Conservation (phyloP, 92 coral and sea anemone species). For the Palythoa grandis region DNA sequence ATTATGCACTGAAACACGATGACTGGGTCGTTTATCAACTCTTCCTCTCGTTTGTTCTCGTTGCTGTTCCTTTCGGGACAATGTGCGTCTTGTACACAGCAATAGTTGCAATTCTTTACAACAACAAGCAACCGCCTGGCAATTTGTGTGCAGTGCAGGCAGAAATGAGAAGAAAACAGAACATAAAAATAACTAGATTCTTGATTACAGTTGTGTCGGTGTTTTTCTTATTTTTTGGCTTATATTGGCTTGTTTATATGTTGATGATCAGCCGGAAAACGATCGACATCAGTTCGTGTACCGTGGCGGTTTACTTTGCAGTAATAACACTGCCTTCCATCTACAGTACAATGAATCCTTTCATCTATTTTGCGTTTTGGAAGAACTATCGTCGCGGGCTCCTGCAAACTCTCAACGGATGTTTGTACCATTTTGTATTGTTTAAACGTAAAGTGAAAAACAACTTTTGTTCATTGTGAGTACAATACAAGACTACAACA, state of each 20-base stretch:
- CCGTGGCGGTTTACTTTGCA: neutral
- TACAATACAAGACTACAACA: too few species aligned
- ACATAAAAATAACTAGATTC: conserved; percentile 9
- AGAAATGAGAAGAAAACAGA: conserved; percentile 22
- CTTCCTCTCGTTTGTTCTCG: neutral
- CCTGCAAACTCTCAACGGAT: neutral
- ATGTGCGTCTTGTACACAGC: conserved; percentile 26
- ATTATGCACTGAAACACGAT: neutral
- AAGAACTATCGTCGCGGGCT: neutral
- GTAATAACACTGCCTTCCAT: conserved; percentile 10
- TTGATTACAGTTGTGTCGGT: neutral
- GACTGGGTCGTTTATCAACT: conserved; percentile 29
- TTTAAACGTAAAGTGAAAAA: too few species aligned
- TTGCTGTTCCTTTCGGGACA: conserved; percentile 22
- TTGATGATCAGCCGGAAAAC: conserved; percentile 8
- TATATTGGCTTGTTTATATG: conserved; percentile 13
- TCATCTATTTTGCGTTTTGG: conserved; percentile 27
- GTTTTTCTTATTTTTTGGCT: conserved; percentile 32
- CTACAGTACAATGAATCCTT: conserved; percentile 27
- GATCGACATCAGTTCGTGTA: conserved; percentile 3
- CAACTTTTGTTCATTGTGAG: too few species aligned
- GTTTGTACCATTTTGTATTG: neutral
- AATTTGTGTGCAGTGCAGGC: neutral
- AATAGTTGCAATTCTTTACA: conserved; percentile 2
- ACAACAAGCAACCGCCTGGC: neutral